Base-by-base conservation (phyloP, 2,888 invertebrate species). In the Leptinotarsa juncta region DNA sequence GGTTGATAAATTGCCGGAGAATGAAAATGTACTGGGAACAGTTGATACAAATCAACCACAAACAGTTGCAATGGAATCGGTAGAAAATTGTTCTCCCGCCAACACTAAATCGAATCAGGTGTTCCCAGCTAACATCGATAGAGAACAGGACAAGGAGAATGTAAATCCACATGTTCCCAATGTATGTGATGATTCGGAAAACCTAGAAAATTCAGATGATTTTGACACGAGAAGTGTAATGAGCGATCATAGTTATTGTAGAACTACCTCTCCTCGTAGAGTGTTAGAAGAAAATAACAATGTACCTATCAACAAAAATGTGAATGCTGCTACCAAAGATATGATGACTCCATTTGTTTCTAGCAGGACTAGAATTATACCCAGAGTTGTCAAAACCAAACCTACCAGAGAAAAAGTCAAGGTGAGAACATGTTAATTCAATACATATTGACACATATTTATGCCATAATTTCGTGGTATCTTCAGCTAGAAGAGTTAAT, bases 191-290 rank as follows among this genome's bases (percentile, higher is more conserved):
- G 49, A 67, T 50, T 10, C n/a, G 3, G 50, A 49, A 3, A 20
- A 67, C 16, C 32, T 23, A n/a, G 48, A 42, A n/a, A 57, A 67
- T 16, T 67, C 42, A 4, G 76, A 78, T 70, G 67, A 75, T 73
- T 73, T 67, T 68, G 78, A 78, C 23, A 72, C 72, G 12, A 77
- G 72, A 55, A 76, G 75, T 66, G 57, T 75, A 15, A 67, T 78
- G 14, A 77, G 77, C 65, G 79, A 79, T 60, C 79, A 79, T 48
- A 74, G 78, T 69, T 79, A 79, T 53, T 79, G 77, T 23, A 55
- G 15, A 23, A 20, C 60, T 48, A 18, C 67, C n/a, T 42, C 48
- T 26, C 53, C 67, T 42, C 42, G 50, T 12, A 57, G 57, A 12
- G 55, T 72, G 5, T 60, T 75, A 32, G 73, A 75, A 55, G 67